Base-by-base conservation (phyloP, 2,888 invertebrate genomes). In the Agonum fuliginosum region DNA sequence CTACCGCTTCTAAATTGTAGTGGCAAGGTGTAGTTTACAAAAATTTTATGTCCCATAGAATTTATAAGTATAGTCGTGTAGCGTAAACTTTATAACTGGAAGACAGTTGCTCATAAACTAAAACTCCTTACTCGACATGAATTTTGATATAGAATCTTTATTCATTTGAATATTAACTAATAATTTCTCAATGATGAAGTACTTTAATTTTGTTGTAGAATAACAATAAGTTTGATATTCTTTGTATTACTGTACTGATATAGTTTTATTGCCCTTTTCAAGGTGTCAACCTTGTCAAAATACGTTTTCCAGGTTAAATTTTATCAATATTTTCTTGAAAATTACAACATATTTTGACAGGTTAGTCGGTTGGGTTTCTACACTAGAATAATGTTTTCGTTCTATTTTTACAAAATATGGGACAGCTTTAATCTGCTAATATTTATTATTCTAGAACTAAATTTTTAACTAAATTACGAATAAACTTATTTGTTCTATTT, bases 41-140 rank as follows among this genome's bases (percentile, higher is more conserved):
- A 22, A 22, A 12, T 51, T 54, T 54, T 54, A 54, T 54, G 12
- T 24, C n/a, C 54, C 54, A 24, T 54, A 54, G 24, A 54, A 54
- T 54, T 54, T 48, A 48, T 48, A 48, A 48, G 48, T 48, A 20
- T 17, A 48, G 14, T 46, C 17, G 17, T 46, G 17, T 17, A 48
- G n/a, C 20, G 20, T 48, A 48, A 48, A 48, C 48, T 48, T 48
- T 54, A 54, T 24, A 54, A 27, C 54, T 22, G 24, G 12, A 37
- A 54, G 24, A 22, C 54, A 54, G 12, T 37, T 54, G 54, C 2
- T 12, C 54, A 24, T 54, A 54, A 54, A 54, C 22, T 54, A 54
- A 54, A n/a, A 1, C 8, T n/a, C 12, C 1, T 1, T 54, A 24
- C 24, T 54, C 12, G 20, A 24, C 24, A 54, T 54, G 54, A 54